These are phyloP conservation scores for Protaetia brevitarsis DNA, from an alignment of 1,140 invertebrate species.

Conservation along the genomic window DNA sequence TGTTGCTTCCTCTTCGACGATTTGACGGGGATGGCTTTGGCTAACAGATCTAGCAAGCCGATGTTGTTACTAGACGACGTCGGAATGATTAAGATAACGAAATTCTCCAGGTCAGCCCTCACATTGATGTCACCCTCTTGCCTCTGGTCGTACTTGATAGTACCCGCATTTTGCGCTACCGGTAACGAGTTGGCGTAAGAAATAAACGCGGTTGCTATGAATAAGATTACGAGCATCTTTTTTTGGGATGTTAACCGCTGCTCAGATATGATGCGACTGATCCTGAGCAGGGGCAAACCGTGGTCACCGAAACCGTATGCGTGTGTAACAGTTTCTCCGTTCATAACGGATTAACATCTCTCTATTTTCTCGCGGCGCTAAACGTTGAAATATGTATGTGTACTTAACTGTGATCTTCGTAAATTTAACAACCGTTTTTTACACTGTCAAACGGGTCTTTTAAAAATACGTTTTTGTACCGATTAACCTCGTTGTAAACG, in stretches of 20 bases:
- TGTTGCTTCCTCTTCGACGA: slow-evolving; percentile 15
- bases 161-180: not conserved
- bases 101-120: slow-evolving; percentile 61
- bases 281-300: not conserved
- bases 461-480: too few relatives aligned
- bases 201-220: not conserved
- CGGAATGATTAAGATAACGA: slow-evolving; percentile 59
- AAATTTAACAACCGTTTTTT: too few relatives aligned
- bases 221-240: not conserved
- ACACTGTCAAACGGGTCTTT: too few relatives aligned
- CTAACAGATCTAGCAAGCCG: slow-evolving; percentile 49
- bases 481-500: too few relatives aligned
- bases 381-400: too few relatives aligned
- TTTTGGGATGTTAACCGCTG: not conserved
- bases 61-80: slow-evolving; percentile 32
- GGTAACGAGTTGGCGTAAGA: not conserved
- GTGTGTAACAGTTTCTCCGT: too few relatives aligned
- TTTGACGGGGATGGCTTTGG: slow-evolving; percentile 36
- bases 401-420: too few relatives aligned
- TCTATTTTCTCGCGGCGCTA: too few relatives aligned
- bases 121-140: slow-evolving; percentile 62
- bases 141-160: slow-evolving; percentile 55
- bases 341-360: too few relatives aligned
- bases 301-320: not conserved
- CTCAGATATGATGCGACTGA: not conserved